Conservation (phyloP, 2,888 invertebrate species). For the Agonum fuliginosum region DNA sequence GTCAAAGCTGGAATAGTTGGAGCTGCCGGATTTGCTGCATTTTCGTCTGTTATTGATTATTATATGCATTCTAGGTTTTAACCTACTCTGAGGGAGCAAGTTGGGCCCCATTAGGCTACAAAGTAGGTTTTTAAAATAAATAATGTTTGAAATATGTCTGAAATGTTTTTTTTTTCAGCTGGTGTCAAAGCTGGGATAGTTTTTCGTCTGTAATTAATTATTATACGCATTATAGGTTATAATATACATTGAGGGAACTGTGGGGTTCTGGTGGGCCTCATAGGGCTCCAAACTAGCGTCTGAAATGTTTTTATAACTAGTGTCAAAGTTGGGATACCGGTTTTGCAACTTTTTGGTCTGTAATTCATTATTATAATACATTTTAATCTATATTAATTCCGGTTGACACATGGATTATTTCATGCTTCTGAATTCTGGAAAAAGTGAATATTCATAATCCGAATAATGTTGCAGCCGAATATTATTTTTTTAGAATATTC, state of each 20-base stretch:
- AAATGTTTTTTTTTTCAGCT: slow-evolving; percentile 76
- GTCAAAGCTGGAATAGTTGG: slow-evolving; percentile 94
- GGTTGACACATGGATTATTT: too few species aligned
- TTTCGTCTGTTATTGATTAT: slow-evolving; percentile 97
- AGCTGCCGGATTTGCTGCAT: slow-evolving; percentile 97
- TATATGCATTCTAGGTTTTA: slow-evolving; percentile 82
- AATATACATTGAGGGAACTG: slow-evolving; percentile 80
- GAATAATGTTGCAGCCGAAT: too few species aligned
- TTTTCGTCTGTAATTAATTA: slow-evolving; percentile 97
- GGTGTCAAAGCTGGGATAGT: slow-evolving; percentile 94
- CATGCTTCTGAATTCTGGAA: too few species aligned
- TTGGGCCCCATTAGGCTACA: slow-evolving; percentile 93
- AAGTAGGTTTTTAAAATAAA: slow-evolving; percentile 73
- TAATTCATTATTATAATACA: too few species aligned
- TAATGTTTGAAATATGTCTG: neutral
- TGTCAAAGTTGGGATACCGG: too few species aligned
- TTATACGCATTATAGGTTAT: slow-evolving; percentile 82
- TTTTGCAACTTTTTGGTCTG: too few species aligned
- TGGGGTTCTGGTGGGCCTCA: slow-evolving; percentile 95
- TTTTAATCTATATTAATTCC: too few species aligned
- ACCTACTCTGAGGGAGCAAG: slow-evolving; percentile 82
- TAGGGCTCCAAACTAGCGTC: slow-evolving; percentile 84
- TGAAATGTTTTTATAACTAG: slow-evolving; percentile 81
- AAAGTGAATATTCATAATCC: too few species aligned
- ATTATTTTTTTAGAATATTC: too few species aligned